Base-by-base conservation (phyloP, 2,113 vertebrate species). In the Neogale vison region DNA sequence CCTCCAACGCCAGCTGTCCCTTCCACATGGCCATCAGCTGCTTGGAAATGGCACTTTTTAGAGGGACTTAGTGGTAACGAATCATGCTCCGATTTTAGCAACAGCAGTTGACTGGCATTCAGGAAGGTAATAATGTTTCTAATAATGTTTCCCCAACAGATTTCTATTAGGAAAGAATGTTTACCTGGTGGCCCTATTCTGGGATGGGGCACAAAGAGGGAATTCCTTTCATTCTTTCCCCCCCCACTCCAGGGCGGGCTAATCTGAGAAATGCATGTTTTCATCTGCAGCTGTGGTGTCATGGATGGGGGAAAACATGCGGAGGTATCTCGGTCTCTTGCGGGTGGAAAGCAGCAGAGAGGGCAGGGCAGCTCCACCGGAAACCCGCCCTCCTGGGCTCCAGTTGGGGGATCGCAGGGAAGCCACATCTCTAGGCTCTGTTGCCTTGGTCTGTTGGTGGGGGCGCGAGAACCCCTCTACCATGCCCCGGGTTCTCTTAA, bases 91-190 rank as follows among this genome's bases (percentile, higher is more conserved):
- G 2, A 57, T 97, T 97, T 95, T 97, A 97, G 97, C 90, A 94
- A 90, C 84, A 93, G 63, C 93, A 90, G 90, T 95, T 97, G 94
- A 92, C 26, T 88, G 10, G 20, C 59, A 57, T 89, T 96, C 39
- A 79, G 61, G 96, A 96, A 92, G 81, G 92, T 87, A 80, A 87
- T 52, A 59, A 88, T 84, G 92, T 96, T 96, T 97, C 34, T 87
- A 80, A 87, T 52, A 59, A 88, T 84, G 92, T 96, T 96, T 97
- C 34, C 69, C 94, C 94, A 94, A 71, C 59, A 61, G 94, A 80
- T 52, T 90, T 90, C 63, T 92, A 42, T 76, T 97, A 96, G 97
- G 96, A 98, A 97, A 97, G 93, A 97, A 97, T 95, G 90, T 92
- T 95, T 95, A 92, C 77, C 93, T 94, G 93, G 52, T 59, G 90